Conservation (phyloP, 2,888 invertebrate species). For the Brachyopa scutellaris region DNA sequence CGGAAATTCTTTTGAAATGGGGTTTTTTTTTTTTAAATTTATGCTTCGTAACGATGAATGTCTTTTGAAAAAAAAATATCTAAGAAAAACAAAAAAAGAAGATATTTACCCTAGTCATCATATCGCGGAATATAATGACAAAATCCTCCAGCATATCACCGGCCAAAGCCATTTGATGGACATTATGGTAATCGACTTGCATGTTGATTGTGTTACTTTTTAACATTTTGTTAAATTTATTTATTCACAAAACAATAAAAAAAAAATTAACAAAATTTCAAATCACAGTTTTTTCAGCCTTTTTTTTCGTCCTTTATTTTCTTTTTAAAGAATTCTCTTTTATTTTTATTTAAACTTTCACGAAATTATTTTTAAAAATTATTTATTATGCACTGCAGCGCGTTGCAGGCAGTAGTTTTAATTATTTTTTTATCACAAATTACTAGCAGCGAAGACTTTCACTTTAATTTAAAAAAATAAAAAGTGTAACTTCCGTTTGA, state of each 20-base stretch:
- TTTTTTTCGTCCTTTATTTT: slow-evolving; percentile 23
- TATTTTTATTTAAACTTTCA: slow-evolving; percentile 36
- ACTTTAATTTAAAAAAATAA: slow-evolving; percentile 57
- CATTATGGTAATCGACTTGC: slow-evolving; percentile 85
- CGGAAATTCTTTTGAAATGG: not conserved
- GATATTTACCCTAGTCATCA: slow-evolving; percentile 86
- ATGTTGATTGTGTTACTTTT: slow-evolving; percentile 82
- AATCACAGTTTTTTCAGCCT: slow-evolving; percentile 58
- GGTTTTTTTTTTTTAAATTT: not conserved
- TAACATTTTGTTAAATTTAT: slow-evolving; percentile 75
- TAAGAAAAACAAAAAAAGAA: not conserved
- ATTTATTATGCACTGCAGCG: slow-evolving; percentile 29
- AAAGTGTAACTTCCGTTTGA: slow-evolving; percentile 20
- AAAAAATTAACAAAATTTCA: slow-evolving; percentile 9
- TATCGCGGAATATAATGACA: slow-evolving; percentile 86
- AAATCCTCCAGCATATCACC: slow-evolving; percentile 90
- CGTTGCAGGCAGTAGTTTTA: slow-evolving; percentile 51
- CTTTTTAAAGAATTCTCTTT: not conserved
- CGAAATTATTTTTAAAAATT: slow-evolving; percentile 33
- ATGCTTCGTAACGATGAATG: too few species aligned
- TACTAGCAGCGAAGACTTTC: slow-evolving; percentile 64
- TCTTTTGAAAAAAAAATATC: not conserved
- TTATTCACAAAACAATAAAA: slow-evolving; percentile 43
- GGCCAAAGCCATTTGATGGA: slow-evolving; percentile 84
- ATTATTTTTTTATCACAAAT: slow-evolving; percentile 28